A percentile compares a stretch with the other conserved stretches of the same genome.
Evolutionary conservation across 2,113 vertebrate species (phyloP).

Genomic region (Neomonachus schauinslandi): DNA sequence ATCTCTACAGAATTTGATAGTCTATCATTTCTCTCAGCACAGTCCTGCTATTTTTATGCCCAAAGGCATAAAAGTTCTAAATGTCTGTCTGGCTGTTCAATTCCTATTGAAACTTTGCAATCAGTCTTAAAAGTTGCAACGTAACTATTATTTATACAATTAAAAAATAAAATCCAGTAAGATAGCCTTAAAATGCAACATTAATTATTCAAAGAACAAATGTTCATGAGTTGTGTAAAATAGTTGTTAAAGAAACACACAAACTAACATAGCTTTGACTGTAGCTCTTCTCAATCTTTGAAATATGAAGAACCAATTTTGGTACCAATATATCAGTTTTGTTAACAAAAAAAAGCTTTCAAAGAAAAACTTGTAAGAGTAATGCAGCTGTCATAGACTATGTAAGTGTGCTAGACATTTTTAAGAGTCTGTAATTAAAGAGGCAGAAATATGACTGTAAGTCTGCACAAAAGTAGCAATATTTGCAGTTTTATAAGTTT

Average conservation of each 20-base stretch:
- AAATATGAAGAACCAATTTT: conserved; percentile 46
- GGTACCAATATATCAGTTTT: conserved; percentile 39
- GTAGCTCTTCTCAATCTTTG: background rate
- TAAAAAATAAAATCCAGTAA: conserved; percentile 27
- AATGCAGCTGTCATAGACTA: background rate
- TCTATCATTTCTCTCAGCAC: background rate
- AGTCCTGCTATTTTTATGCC: background rate
- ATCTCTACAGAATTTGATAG: background rate
- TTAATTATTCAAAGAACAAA: background rate
- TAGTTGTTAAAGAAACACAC: background rate
- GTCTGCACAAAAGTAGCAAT: background rate
- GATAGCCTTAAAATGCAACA: background rate
- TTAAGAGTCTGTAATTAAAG: conserved; percentile 42
- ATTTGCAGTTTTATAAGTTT: conserved; percentile 35
- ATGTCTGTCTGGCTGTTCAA: background rate
- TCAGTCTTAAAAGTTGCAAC: conserved; percentile 1
- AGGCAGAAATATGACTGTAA: background rate
- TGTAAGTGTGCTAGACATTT: background rate
- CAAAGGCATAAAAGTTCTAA: background rate
- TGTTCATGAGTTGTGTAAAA: background rate
- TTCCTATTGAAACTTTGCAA: background rate
- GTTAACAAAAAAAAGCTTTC: conserved; percentile 46
- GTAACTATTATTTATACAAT: conserved; percentile 28
- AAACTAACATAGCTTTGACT: background rate
- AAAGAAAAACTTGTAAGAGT: background rate